These are phyloP conservation scores for Pomacea maculata DNA, from an alignment of 1,140 invertebrate species.

Conservation along the genomic window DNA sequence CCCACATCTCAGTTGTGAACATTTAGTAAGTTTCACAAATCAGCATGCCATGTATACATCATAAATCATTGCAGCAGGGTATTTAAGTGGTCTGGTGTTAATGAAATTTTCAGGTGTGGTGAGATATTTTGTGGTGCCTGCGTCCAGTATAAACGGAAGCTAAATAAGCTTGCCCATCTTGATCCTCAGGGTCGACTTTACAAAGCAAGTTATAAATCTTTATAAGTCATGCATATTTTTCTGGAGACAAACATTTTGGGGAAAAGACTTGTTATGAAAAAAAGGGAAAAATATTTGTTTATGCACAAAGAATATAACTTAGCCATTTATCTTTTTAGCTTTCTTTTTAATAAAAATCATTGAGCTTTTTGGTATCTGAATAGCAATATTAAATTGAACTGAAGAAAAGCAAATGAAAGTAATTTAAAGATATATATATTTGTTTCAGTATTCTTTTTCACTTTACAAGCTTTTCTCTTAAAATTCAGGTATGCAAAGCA, in stretches of 20 bases:
- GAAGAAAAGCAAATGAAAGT: no score
- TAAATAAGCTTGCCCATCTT: conserved; percentile 48
- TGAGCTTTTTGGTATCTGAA: not conserved
- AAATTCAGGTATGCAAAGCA: conserved; percentile 45
- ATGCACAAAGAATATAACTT: not conserved
- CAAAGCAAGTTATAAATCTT: conserved; percentile 34
- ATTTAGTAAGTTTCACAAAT: no score
- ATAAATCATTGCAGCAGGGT: not conserved
- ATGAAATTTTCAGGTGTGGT: conserved; percentile 43
- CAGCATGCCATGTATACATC: not conserved
- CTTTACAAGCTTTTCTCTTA: conserved; percentile 11
- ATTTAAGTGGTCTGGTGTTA: not conserved
- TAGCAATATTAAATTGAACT: not conserved
- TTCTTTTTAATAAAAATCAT: not conserved
- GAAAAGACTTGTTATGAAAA: not conserved
- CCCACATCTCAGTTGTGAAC: not conserved
- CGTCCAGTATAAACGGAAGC: conserved; percentile 43
- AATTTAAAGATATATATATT: not conserved
- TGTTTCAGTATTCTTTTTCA: no score
- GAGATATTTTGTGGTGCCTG: conserved; percentile 51
- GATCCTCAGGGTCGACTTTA: conserved; percentile 53
- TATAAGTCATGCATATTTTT: not conserved
- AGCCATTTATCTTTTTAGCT: not conserved
- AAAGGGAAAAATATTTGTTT: not conserved
- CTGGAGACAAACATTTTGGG: not conserved